phyloP scores from a whole-genome alignment of 2,113 vertebrate species.

The Notarius lentiginosus region DNA sequence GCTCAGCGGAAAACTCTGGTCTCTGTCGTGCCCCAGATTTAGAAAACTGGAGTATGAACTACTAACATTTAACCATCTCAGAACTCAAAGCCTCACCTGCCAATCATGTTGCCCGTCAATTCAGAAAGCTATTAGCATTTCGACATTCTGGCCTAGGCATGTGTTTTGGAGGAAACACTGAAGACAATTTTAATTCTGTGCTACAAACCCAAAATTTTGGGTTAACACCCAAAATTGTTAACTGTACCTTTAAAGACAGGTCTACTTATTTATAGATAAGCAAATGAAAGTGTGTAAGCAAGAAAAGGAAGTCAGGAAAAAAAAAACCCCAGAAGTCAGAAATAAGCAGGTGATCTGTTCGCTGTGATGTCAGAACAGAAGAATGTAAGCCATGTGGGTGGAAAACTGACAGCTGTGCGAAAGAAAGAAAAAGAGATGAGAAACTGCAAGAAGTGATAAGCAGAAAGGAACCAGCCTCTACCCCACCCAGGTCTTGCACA shows the following conservation, averaged over 20 bases:
- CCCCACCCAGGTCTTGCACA: background rate
- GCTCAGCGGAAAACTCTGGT: background rate
- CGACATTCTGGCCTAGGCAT: background rate
- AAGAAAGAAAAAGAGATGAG: background rate
- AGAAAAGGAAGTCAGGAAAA: background rate
- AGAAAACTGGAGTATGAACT: background rate
- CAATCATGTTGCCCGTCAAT: background rate
- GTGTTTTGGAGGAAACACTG: background rate
- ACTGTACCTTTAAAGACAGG: background rate
- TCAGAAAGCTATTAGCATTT: background rate
- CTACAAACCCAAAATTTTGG: background rate
- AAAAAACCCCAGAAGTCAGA: background rate
- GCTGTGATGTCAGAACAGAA: slow-evolving; percentile 47
- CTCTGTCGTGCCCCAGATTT: background rate
- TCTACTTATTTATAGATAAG: background rate
- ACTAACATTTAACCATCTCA: background rate
- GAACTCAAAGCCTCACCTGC: background rate
- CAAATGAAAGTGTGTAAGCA: background rate
- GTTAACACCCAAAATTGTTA: no score
- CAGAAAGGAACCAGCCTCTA: background rate
- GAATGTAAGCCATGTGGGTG: slow-evolving; percentile 37
- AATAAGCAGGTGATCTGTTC: background rate
- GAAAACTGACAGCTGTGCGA: slow-evolving; percentile 19
- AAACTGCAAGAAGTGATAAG: background rate
- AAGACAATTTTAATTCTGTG: background rate